phyloP scores from a whole-genome alignment of 2,888 invertebrate genomes.

The Caenorhabditis sp. region DNA sequence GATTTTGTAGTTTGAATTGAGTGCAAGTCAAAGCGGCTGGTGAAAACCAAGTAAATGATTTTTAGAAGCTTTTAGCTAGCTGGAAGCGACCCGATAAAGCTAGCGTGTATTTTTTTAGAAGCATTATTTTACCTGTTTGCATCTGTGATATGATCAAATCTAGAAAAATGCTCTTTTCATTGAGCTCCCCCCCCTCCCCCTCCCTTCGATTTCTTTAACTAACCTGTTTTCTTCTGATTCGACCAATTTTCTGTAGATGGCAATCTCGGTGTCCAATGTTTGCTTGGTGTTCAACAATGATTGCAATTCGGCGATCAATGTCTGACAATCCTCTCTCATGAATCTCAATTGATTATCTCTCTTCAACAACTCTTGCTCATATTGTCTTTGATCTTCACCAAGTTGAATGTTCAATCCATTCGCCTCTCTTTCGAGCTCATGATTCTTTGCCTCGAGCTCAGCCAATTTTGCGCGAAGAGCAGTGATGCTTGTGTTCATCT shows the following conservation, averaged over 20 bases:
- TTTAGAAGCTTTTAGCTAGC: too few relatives aligned
- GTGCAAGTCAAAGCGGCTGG: too few relatives aligned
- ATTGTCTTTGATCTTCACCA: constrained; percentile 73
- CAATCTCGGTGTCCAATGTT: constrained; percentile 75
- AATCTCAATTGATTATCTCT: constrained; percentile 70
- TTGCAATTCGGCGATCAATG: constrained; percentile 71
- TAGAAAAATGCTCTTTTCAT: not conserved
- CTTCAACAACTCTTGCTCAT: constrained; percentile 69
- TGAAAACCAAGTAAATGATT: too few relatives aligned
- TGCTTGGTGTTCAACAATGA: constrained; percentile 74
- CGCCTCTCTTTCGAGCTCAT: constrained; percentile 39
- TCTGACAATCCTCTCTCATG: constrained; percentile 70
- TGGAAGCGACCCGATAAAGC: too few relatives aligned
- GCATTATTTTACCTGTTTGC: not conserved
- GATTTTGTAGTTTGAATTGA: too few relatives aligned
- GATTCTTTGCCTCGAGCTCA: constrained; percentile 39
- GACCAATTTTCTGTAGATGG: constrained; percentile 75
- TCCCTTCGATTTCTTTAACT: constrained; percentile 5
- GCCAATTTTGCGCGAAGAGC: constrained; percentile 29
- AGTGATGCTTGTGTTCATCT: constrained; percentile 41
- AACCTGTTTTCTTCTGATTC: constrained; percentile 74
- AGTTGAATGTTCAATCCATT: constrained; percentile 72
- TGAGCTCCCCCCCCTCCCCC: not conserved
- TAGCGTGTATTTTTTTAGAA: too few relatives aligned
- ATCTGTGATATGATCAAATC: not conserved